Evolutionary conservation across 2,888 invertebrate species (phyloP), one percentile per base, ranked within the genome.

Genomic region (Mechanitis messenoides): DNA sequence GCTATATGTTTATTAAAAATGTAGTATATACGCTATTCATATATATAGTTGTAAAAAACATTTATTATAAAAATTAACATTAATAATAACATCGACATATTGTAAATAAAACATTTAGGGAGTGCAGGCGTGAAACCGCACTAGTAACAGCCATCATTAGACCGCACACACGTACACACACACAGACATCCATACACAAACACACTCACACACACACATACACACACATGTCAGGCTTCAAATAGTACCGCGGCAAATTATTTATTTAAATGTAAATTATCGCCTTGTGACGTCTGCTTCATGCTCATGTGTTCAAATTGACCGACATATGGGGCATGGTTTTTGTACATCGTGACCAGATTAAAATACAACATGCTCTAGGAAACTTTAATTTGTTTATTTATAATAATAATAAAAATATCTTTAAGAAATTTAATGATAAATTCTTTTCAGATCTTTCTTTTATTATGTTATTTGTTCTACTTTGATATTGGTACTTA

Each of bases 221-320:
- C 20, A 20, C 78, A 77, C 77, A 87, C 86, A 87, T 88, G 89
- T 80, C 78, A 11, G 70, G 73, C 71, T 74, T 71, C 74, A 82
- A 87, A 86, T 86, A 83, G 85, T 80, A 76, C 82, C 84, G 83
- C 80, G 82, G 81, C 83, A 80, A 87, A 90, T 90, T 86, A 88
- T 87, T 87, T 87, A 87, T 88, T 89, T 87, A 88, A 85, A 89
- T 84, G 86, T 80, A 84, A 85, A 87, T 87, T 85, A 84, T 77
- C 76, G 77, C 68, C 71, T 68, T 77, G 77, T 77, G 79, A 76
- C 78, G 79, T 75, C 74, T 76, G 72, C 71, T 74, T 76, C 77
- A 76, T 76, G 75, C 79, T 79, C 83, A 83, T 83, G 83, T 82
- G 78, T 71, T 74, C 75, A 75, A 79, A 81, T 78, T 74, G 71